Evolutionary conservation across 2,888 invertebrate species (phyloP).

Genomic region (Nycteola revayana): DNA sequence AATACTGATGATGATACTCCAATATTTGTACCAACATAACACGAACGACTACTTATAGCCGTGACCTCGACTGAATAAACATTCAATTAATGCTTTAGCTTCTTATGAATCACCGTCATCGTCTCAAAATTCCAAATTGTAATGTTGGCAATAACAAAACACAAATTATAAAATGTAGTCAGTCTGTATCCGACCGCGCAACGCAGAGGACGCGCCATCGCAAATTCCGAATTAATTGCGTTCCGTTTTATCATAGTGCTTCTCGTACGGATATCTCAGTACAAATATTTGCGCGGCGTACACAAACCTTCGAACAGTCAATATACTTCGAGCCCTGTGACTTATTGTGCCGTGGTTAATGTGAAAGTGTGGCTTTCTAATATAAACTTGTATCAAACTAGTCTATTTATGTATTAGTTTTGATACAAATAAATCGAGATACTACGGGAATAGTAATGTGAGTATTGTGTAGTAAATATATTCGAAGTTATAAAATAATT

Average conservation of each 20-base stretch:
- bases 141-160: conserved; percentile 17
- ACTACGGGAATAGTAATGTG: conserved; percentile 19
- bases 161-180: conserved; percentile 14
- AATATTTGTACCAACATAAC: too few relatives aligned
- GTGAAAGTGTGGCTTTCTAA: conserved; percentile 65
- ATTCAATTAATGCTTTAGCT: conserved; percentile 26
- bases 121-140: conserved; percentile 24
- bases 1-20: too few relatives aligned
- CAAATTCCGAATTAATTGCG: background rate
- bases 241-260: too few relatives aligned
- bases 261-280: conserved; percentile 7
- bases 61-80: conserved; percentile 31
- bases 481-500: too few relatives aligned
- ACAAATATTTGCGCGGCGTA: conserved; percentile 35
- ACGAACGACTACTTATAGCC: background rate
- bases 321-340: conserved; percentile 27
- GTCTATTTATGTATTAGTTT: conserved; percentile 30
- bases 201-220: conserved; percentile 17
- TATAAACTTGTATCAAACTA: conserved; percentile 36
- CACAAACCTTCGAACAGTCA: conserved; percentile 35
- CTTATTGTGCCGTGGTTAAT: conserved; percentile 32
- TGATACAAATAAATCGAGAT: conserved; percentile 20
- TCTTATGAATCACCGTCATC: conserved; percentile 33
- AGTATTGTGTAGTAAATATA: too few relatives aligned
- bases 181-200: conserved; percentile 25